Base-by-base conservation (phyloP, 2,888 invertebrate genomes). In the Tridacna crocea region DNA sequence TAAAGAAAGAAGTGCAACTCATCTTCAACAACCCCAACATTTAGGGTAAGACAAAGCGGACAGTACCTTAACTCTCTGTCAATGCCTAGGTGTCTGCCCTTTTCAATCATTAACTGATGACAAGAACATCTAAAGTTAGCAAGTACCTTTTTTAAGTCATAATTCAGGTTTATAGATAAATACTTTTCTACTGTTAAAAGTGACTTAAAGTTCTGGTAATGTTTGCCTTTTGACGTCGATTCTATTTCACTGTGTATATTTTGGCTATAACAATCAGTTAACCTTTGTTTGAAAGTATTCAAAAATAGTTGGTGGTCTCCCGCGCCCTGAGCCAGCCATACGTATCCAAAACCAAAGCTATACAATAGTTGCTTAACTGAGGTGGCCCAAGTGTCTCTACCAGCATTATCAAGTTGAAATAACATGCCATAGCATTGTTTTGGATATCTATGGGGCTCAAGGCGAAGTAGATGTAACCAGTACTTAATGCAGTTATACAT, bases 291-390 rank as follows among this genome's bases (percentile, higher is more conserved):
- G n/a, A 82, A 82, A 19, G 47, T 24, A 11, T 47, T 19, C 0
- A 77, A 13, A 46, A 81, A 81, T n/a, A 51, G 24, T 51, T 48
- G 36, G 26, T 24, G 19, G 47, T 82, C 26, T 22, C 78, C 75
- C 19, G 75, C 77, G 0, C 51, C 77, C 19, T 75, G 60, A 36
- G 68, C 72, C 24, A 63, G 24, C 82, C 74, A 82, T 10, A 24
- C 75, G 48, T 78, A 78, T 10, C 78, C 78, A 70, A 82, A 82
- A 27, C 82, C 77, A 46, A 72, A 48, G 22, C 61, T 51, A 26
- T 55, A 80, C 22, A 80, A 60, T 46, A 75, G 15, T 12, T 51
- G 48, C 75, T 80, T 75, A n/a, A 80, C 24, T 22, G 47, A 22
- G 4, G 79, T 61, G n/a, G 70, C 75, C 79, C 79, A 75, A 10